Evolutionary conservation across 2,888 invertebrate species (phyloP).

Genomic region (Chaetoderma sp.): DNA sequence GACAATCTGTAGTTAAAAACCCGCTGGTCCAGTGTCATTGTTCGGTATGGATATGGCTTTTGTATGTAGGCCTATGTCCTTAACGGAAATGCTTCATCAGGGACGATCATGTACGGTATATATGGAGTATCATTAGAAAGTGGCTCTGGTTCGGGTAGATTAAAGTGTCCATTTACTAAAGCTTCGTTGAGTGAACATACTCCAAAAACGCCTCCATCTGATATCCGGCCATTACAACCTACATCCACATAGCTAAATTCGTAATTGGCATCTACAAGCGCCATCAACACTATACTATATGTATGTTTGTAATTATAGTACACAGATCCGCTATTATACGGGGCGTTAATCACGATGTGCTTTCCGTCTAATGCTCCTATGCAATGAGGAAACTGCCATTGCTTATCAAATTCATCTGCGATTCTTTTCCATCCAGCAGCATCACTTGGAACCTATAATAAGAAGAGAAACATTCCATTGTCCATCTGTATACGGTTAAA

Average conservation of each 20-base stretch:
- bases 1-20: constrained; percentile 4
- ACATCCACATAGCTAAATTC: background rate
- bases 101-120: constrained; percentile 1
- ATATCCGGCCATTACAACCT: constrained; percentile 2
- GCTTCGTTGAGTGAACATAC: background rate
- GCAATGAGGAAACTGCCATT: background rate
- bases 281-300: background rate
- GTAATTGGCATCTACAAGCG: background rate
- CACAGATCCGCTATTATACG: background rate
- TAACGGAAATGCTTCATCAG: constrained; percentile 11
- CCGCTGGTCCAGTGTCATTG: constrained; percentile 3
- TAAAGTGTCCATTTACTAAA: too few species aligned
- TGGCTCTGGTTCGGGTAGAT: too few species aligned
- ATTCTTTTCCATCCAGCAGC: background rate
- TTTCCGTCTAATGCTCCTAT: background rate
- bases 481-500: background rate
- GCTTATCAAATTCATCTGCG: background rate
- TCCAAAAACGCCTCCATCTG: constrained; percentile 11
- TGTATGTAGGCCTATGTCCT: background rate
- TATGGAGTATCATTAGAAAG: too few species aligned
- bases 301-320: background rate
- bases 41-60: constrained; percentile 1
- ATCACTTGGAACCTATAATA: background rate
- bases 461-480: background rate
- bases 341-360: background rate